Base-by-base conservation (phyloP, 2,888 invertebrate species). In the Schizotus pectinicornis region DNA sequence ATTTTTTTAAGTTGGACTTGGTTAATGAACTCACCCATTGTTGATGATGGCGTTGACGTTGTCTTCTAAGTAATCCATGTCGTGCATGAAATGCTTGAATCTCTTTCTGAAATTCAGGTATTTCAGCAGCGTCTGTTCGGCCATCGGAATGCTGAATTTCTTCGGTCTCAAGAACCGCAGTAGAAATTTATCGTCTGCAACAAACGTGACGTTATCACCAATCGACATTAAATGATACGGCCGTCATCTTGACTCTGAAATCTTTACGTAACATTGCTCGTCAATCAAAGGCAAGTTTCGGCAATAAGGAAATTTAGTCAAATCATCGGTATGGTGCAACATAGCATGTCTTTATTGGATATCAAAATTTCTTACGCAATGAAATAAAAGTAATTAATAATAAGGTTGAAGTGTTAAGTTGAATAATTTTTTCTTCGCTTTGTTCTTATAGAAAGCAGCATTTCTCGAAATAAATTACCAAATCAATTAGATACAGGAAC, bases 121-220 rank as follows among this genome's bases (percentile, higher is more conserved):
- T 74, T 92, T 92, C 12, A 92, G 81, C 35, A 93, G 75, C 41
- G 86, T 86, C 73, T 90, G 90, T 74, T 92, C 88, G 0, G 92
- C 89, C 87, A 90, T 88, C 1, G 88, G 88, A 32, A 92, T 82
- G 72, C 90, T 90, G 81, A 86, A 92, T 77, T 91, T 92, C 74
- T 90, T 90, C 60, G 87, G 86, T 1, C 92, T 84, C 56, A 92
- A 81, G 74, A 92, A 92, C 46, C 91, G 82, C 65, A 92, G 79
- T 51, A 92, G 80, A 75, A 92, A 92, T 41, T 81, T 82, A 60
- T 89, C 88, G 76, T 91, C 91, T 88, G 80, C 32, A 78, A 78
- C 45, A 61, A 62, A 62, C 42, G 61, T 67, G 36, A 9, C 8
- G 38, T 9, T 33, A 32, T 36, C 56, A 56, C 61, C 68, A 70